Evolutionary conservation across 1,140 invertebrate species (phyloP).

Genomic region (Amyelois transitella): DNA sequence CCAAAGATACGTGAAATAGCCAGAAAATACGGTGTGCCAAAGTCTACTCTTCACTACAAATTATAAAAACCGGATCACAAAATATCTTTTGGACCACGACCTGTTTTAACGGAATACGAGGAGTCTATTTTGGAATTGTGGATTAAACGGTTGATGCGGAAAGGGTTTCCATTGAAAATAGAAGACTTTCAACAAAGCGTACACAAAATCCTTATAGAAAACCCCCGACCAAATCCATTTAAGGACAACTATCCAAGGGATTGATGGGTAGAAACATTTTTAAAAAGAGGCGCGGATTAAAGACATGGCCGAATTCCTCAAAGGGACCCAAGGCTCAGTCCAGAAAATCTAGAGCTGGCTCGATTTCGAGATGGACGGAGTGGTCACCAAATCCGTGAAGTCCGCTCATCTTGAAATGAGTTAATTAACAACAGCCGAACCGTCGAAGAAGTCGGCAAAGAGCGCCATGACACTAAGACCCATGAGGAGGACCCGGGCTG

Average conservation of each 20-base stretch:
- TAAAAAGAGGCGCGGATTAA: too few relatives aligned
- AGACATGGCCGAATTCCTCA: too few relatives aligned
- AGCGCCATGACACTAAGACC: too few relatives aligned
- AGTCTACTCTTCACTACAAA: slow-evolving; percentile 2
- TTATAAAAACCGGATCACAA: slow-evolving; percentile 1
- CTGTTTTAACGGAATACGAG: slow-evolving; percentile 11
- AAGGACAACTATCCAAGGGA: slow-evolving; percentile 16
- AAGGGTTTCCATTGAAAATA: slow-evolving; percentile 12
- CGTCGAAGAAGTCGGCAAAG: too few relatives aligned
- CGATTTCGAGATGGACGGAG: too few relatives aligned
- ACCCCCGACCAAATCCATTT: slow-evolving; percentile 13
- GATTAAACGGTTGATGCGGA: slow-evolving; percentile 12
- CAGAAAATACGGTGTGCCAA: background rate
- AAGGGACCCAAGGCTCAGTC: too few relatives aligned
- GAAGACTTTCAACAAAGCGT: slow-evolving; percentile 6
- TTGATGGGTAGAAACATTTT: slow-evolving; percentile 16
- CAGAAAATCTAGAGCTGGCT: too few relatives aligned
- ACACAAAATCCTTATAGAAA: slow-evolving; percentile 12
- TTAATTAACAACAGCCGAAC: too few relatives aligned
- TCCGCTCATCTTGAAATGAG: too few relatives aligned
- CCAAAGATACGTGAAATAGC: slow-evolving; percentile 7
- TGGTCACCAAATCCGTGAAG: too few relatives aligned
- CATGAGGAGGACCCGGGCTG: too few relatives aligned
- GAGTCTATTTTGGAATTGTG: slow-evolving; percentile 15
- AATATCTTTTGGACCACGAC: background rate